phyloP scores from a whole-genome alignment of 2,888 invertebrate genomes.

The Spodoptera littoralis region DNA sequence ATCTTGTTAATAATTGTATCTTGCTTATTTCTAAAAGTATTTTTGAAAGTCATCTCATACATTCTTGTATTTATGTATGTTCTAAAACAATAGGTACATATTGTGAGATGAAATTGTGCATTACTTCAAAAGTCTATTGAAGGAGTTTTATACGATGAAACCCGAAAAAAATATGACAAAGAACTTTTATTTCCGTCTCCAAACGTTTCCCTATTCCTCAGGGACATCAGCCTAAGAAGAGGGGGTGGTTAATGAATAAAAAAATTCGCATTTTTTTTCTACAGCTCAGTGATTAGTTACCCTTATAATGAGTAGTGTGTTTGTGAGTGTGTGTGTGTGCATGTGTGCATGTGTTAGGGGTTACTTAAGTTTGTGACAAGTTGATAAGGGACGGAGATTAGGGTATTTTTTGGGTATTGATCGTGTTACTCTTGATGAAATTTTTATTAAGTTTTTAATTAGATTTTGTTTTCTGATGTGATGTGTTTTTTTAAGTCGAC shows the following conservation, averaged over 20 bases:
- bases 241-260: constrained; percentile 89
- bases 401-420: constrained; percentile 76
- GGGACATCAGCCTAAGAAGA: constrained; percentile 82
- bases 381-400: constrained; percentile 81
- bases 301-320: constrained; percentile 85
- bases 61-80: too few species aligned
- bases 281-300: constrained; percentile 88
- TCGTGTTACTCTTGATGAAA: constrained; percentile 59
- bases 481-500: background rate
- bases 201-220: constrained; percentile 59
- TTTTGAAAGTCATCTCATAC: too few species aligned
- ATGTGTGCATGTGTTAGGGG: constrained; percentile 56
- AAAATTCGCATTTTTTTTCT: constrained; percentile 85
- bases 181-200: constrained; percentile 56
- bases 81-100: too few species aligned
- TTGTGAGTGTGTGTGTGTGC: constrained; percentile 70
- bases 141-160: background rate
- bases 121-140: constrained; percentile 1
- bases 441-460: constrained; percentile 52
- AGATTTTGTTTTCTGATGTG: constrained; percentile 39
- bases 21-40: too few species aligned
- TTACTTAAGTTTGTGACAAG: constrained; percentile 79
- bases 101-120: background rate
- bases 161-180: constrained; percentile 14
- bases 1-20: too few species aligned